Percentiles rank a stretch among this genome's conserved stretches.
Conservation (phyloP, 2,113 vertebrate genomes). For the Pygathrix nemaeus region DNA sequence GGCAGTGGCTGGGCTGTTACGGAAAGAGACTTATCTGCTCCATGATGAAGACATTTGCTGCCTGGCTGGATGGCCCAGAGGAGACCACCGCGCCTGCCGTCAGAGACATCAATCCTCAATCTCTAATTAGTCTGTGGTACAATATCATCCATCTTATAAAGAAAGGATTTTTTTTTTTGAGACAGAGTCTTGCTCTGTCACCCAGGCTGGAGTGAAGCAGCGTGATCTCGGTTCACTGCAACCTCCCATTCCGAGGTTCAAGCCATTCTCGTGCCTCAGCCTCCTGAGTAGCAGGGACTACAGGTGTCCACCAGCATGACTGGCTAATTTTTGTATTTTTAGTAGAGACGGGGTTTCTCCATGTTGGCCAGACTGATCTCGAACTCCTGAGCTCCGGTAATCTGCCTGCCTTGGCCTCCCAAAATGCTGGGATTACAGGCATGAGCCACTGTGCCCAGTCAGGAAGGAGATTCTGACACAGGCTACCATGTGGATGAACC, state of each 20-base stretch:
- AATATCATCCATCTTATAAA: neutral
- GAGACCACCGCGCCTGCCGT: constrained; percentile 50
- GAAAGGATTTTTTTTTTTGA: neutral
- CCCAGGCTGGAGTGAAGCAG: too few species aligned
- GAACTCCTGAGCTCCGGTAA: too few species aligned
- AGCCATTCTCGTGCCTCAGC: too few species aligned
- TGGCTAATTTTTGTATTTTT: too few species aligned
- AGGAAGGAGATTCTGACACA: neutral
- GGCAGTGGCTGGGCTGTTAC: constrained; percentile 64
- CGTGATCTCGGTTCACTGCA: too few species aligned
- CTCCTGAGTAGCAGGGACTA: too few species aligned
- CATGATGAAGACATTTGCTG: constrained; percentile 20
- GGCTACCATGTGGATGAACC: neutral
- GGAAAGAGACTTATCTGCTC: constrained; percentile 70
- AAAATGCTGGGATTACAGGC: too few species aligned
- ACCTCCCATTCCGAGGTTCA: too few species aligned
- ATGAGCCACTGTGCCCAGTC: neutral
- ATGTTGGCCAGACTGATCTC: too few species aligned
- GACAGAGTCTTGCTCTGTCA: too few species aligned
- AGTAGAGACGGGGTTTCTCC: too few species aligned
- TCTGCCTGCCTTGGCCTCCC: too few species aligned
- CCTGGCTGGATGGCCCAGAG: constrained; percentile 57
- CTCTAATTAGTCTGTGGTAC: neutral
- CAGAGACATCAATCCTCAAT: neutral
- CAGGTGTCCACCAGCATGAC: fast-evolving